Evolutionary conservation across 2,113 vertebrate genomes (phyloP).

Genomic region (Himantopus leucocephalus): DNA sequence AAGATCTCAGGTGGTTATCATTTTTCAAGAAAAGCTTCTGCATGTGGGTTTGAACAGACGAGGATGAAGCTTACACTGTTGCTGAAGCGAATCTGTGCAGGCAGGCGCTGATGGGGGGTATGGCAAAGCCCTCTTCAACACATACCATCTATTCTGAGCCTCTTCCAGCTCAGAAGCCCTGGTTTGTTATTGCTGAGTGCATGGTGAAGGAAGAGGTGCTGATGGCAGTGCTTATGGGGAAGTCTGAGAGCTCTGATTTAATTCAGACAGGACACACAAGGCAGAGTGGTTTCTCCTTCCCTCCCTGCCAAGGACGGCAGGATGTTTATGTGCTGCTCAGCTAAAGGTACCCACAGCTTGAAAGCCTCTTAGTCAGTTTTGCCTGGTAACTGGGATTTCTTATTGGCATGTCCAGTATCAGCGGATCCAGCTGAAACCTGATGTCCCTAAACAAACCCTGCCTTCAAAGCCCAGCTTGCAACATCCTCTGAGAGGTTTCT

Average conservation of each 20-base stretch:
- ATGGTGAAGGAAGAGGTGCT: neutral
- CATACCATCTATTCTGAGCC: neutral
- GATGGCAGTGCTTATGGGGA: neutral
- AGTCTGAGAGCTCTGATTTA: neutral
- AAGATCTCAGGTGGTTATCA: neutral
- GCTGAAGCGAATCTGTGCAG: neutral
- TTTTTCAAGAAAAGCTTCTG: neutral
- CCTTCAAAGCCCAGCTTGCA: conserved; percentile 1
- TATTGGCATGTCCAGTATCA: neutral
- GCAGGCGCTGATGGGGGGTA: neutral
- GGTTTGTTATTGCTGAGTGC: neutral
- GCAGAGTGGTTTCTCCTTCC: neutral
- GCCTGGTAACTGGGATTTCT: neutral
- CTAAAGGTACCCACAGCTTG: neutral
- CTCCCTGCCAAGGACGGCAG: neutral
- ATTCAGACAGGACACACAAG: neutral
- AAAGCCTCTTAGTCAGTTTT: neutral
- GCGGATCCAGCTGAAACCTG: neutral
- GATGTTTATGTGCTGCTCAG: neutral
- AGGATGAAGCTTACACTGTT: neutral
- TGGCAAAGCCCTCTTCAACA: neutral
- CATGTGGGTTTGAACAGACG: neutral
- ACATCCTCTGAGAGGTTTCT: neutral
- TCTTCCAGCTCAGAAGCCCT: neutral
- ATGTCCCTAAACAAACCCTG: neutral